Evolutionary conservation across 2,113 vertebrate genomes (phyloP).

Genomic region (Chloebia gouldiae): DNA sequence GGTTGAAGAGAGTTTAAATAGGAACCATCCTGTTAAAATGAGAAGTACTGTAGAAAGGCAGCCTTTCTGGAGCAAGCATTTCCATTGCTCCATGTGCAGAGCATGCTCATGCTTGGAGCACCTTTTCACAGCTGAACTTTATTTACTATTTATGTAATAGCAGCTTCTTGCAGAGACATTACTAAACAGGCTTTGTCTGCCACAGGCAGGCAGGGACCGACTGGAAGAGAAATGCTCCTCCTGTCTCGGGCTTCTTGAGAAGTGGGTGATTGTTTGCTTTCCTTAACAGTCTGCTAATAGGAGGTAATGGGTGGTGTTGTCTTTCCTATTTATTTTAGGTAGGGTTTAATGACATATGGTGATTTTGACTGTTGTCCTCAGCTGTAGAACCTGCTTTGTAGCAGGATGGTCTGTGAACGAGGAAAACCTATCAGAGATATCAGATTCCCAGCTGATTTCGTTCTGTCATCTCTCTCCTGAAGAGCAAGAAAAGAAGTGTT

Average conservation of each 20-base stretch:
- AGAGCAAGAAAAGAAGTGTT: not conserved
- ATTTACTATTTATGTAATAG: not conserved
- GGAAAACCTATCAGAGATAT: not conserved
- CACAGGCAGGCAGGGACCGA: not conserved
- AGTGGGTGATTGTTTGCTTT: conserved; percentile 24
- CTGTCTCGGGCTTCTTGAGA: not conserved
- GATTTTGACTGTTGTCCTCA: not conserved
- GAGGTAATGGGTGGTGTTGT: conserved; percentile 16
- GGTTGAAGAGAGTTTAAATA: not conserved
- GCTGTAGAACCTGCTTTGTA: not conserved
- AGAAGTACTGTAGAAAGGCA: not conserved
- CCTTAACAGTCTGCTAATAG: not conserved
- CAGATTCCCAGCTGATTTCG: not conserved
- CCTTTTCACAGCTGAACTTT: not conserved
- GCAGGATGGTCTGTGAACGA: not conserved
- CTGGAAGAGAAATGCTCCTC: not conserved
- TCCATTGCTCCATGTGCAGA: not conserved
- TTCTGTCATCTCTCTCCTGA: not conserved
- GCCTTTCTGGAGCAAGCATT: not conserved
- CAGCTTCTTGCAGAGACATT: not conserved
- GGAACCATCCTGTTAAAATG: not conserved
- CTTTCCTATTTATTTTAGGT: conserved; percentile 2
- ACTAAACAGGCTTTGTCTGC: not conserved
- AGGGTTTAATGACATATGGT: not conserved
- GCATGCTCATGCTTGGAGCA: not conserved